These are phyloP conservation scores for Clinocottus analis DNA, from an alignment of 2,113 vertebrate genomes.

Conservation along the genomic window DNA sequence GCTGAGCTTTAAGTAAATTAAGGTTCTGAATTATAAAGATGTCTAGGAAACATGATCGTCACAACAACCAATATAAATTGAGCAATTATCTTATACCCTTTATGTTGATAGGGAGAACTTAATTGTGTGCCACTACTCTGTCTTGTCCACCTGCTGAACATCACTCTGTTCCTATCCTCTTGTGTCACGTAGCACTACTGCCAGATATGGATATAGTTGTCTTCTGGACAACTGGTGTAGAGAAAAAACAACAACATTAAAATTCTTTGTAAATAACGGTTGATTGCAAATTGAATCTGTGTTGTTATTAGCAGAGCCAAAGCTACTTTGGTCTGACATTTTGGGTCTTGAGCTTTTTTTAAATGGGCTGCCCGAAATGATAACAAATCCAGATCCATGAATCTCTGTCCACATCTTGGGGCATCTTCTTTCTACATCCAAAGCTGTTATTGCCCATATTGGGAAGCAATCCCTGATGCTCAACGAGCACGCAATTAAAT, in stretches of 20 bases:
- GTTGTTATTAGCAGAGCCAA: not conserved
- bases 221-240: not conserved
- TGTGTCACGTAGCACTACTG: slow-evolving; percentile 1
- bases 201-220: not conserved
- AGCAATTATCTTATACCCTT: not conserved
- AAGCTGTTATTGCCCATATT: not conserved
- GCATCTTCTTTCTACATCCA: not conserved
- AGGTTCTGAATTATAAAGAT: not conserved
- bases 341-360: too few relatives aligned
- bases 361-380: not conserved
- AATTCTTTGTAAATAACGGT: not conserved
- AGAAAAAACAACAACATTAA: not conserved
- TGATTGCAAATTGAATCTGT: not conserved
- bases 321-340: too few relatives aligned
- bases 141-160: slow-evolving; percentile 10
- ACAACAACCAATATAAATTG: not conserved
- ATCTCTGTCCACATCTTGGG: not conserved
- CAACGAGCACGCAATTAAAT: not conserved
- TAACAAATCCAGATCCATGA: not conserved
- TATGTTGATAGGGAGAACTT: not conserved
- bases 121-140: not conserved
- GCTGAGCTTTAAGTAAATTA: not conserved
- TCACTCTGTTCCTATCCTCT: not conserved
- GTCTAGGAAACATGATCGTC: not conserved
- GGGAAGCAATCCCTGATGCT: not conserved